Evolutionary conservation across 2,888 invertebrate genomes (phyloP), one percentile per base, ranked within the genome.

Genomic region (Margaritifera margaritifera): DNA sequence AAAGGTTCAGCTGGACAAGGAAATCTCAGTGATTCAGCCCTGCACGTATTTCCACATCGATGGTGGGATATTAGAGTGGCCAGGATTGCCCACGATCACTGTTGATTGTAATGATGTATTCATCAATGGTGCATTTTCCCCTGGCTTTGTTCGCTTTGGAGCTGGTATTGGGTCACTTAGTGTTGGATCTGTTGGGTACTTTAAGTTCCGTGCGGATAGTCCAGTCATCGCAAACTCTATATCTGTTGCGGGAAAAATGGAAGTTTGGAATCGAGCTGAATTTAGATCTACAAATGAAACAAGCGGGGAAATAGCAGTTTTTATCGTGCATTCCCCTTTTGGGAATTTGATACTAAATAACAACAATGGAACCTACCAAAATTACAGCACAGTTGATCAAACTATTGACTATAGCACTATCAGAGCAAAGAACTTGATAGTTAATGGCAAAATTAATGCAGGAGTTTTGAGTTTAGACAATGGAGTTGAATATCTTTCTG

Each of bases 31-130:
- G 52, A 55, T 50, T 52, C 64, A 68, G 6, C 74, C 75, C 8
- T 82, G 81, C 62, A 66, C 70, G 20, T n/a, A 63, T 15, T 76
- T 81, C 31, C 19, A 60, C 5, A 59, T 80, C 4, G 73, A 74
- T 27, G 66, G 63, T 4, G 80, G 79, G n/a, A 51, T 51, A 6
- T 51, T 82, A 2, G 62, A 62, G 4, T 81, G 79, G 80, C 72
- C 75, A 2, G 64, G 55, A 1, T 70, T 58, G 15, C 71, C 79
- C 24, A 66, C 60, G 25, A 66, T 77, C 19, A 77, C 66, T 27
- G 27, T 83, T 50, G 79, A 78, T 62, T 83, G 83, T 72, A 51
- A 54, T 11, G 66, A 50, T n/a, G 75, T 83, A 19, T 71, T 71
- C 61, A 75, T 83, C 27, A 80, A 83, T 64, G 77, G 77, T 15